A percentile compares a stretch with the other conserved stretches of the same genome.
Conservation (phyloP, 2,113 vertebrate species). For the Sorex araneus region DNA sequence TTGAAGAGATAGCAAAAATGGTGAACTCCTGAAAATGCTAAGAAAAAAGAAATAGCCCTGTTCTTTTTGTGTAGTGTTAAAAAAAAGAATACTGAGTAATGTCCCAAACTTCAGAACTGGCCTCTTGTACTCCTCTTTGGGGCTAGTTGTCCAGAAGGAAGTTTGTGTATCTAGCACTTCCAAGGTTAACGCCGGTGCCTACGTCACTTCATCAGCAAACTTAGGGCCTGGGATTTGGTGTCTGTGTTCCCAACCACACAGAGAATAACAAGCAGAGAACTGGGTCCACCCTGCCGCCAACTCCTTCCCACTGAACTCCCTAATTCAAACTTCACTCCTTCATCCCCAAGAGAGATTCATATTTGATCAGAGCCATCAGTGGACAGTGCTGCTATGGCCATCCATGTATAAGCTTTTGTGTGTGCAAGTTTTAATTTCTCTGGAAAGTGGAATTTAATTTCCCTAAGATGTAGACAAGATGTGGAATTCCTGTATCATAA, state of each 20-base stretch:
- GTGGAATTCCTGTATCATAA: neutral
- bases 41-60: no score
- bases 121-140: accelerated
- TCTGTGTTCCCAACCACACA: accelerated
- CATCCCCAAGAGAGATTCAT: accelerated
- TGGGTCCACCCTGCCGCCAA: neutral
- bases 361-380: accelerated
- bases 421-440: neutral
- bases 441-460: neutral
- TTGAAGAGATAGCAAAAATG: neutral
- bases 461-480: no score
- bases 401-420: neutral
- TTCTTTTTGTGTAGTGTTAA: neutral
- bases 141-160: neutral
- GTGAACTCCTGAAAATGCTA: neutral
- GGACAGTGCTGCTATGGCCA: neutral
- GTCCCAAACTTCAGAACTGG: neutral
- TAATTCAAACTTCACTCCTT: accelerated
- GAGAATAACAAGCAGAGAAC: neutral
- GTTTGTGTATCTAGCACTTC: neutral
- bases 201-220: neutral
- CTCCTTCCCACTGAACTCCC: neutral
- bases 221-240: neutral
- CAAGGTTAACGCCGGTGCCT: neutral
- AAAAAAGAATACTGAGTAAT: neutral